Evolutionary conservation across 2,888 invertebrate species (phyloP).

Genomic region (Desoria tigrina): DNA sequence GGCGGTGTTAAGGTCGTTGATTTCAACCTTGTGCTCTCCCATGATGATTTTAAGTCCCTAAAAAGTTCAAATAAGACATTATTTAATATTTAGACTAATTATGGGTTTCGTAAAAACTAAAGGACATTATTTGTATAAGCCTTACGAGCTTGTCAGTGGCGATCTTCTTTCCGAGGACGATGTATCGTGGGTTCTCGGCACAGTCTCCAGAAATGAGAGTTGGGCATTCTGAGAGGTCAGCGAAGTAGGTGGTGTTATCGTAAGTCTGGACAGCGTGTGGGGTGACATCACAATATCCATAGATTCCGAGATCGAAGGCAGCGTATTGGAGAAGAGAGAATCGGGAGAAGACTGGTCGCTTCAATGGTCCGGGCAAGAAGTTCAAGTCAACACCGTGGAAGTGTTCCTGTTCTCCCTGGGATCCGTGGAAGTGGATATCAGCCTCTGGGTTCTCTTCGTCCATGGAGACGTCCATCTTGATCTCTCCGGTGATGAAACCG

Average conservation of each 20-base stretch:
- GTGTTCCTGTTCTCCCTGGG: conserved; percentile 50
- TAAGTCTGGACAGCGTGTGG: conserved; percentile 51
- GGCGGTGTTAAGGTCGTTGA: conserved; percentile 48
- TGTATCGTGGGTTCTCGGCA: conserved; percentile 49
- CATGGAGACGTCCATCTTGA: conserved; percentile 43
- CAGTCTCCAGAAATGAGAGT: conserved; percentile 52
- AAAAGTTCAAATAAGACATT: too few relatives aligned
- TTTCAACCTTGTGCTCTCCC: conserved; percentile 52
- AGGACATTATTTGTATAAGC: conserved; percentile 3
- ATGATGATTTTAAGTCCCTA: conserved; percentile 50
- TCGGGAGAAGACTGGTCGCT: conserved; percentile 50
- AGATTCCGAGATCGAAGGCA: conserved; percentile 47
- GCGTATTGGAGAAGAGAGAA: conserved; percentile 45
- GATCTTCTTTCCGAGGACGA: conserved; percentile 48
- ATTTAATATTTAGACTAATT: background rate
- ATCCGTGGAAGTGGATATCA: conserved; percentile 52
- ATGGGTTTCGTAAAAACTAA: background rate
- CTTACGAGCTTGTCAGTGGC: conserved; percentile 51
- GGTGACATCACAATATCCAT: conserved; percentile 52
- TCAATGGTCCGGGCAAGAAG: conserved; percentile 46
- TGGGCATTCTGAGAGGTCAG: conserved; percentile 51
- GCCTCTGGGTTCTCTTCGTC: conserved; percentile 45
- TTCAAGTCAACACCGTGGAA: conserved; percentile 52
- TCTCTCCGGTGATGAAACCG: conserved; percentile 44
- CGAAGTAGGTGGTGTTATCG: conserved; percentile 52